Evolutionary conservation across 1,140 invertebrate species (phyloP).

Genomic region (Leptinotarsa lineolata): DNA sequence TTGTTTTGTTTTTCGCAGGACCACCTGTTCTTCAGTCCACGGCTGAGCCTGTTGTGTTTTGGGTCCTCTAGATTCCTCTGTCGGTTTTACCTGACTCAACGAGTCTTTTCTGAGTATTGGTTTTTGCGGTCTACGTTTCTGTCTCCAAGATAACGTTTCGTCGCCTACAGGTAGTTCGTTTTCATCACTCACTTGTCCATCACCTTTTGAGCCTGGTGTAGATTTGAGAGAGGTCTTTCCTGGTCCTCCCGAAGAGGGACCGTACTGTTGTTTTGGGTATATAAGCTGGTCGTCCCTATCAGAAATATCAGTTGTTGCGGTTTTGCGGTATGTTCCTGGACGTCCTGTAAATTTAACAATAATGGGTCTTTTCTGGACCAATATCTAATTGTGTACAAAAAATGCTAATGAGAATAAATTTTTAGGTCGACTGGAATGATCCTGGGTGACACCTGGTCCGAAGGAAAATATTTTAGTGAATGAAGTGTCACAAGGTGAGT

Average conservation of each 20-base stretch:
- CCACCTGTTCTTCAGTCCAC: constrained; percentile 58
- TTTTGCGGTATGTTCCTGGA: constrained; percentile 44
- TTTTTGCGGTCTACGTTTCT: constrained; percentile 23
- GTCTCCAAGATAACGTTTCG: constrained; percentile 61
- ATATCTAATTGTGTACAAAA: neutral
- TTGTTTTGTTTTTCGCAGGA: constrained; percentile 55
- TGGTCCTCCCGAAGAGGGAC: constrained; percentile 22
- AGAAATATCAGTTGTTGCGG: constrained; percentile 32
- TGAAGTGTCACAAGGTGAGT: too few relatives aligned
- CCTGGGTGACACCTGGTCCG: too few relatives aligned
- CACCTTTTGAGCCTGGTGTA: constrained; percentile 38
- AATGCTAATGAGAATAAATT: too few relatives aligned
- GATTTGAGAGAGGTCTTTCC: constrained; percentile 31
- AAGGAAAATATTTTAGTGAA: too few relatives aligned
- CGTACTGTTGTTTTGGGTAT: constrained; percentile 23
- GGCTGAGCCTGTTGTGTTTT: constrained; percentile 43
- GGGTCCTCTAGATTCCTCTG: neutral
- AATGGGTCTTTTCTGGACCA: neutral
- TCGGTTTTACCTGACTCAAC: constrained; percentile 4
- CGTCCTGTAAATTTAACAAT: constrained; percentile 38
- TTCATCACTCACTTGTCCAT: constrained; percentile 50
- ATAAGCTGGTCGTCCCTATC: constrained; percentile 31
- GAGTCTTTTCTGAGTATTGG: neutral
- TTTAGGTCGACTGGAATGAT: too few relatives aligned
- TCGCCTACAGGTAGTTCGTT: constrained; percentile 59